Base-by-base conservation (phyloP, 2,113 vertebrate species). In the Columbina picui region DNA sequence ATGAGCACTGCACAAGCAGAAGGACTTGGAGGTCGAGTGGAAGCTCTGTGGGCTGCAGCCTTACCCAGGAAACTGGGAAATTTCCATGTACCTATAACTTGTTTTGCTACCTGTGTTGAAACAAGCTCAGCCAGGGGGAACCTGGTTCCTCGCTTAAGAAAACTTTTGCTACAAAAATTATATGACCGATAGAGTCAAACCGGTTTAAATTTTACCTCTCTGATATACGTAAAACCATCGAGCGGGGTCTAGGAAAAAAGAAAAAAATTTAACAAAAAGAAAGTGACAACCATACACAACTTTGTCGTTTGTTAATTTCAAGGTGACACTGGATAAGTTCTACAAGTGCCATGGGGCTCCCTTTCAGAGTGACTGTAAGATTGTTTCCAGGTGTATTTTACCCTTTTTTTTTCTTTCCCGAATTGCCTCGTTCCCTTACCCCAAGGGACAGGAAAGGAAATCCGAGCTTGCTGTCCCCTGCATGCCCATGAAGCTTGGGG, bases 161-260 rank as follows among this genome's bases (percentile, higher is more conserved):
- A 91, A 38, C 10, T 67, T 90, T 49, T 84, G 49, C 52, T 87
- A 78, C 39, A 30, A 91, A 90, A 96, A 76, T 73, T 8, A 30
- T 9, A 64, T 83, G 92, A 89, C 77, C 25, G 1, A 89, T 56
- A 63, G 12, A 91, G 78, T 93, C 95, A 96, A 96, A 94, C 96
- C 64, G 93, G 61, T 95, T 96, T 87, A 96, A 96, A 94, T 94
- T 96, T 98, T 98, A 98, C 97, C 97, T 98, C 97, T 98, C 97
- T 97, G 97, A 97, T 96, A 97, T 97, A 97, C 45, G 71, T 98
- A 98, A 98, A 96, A 98, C 98, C 97, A 98, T 64, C 82, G 90
- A 86, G 97, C 94, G 83, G 97, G 94, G 97, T 98, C 97, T 97
- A 98, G 97, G 97, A 98, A 97, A 96, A 95, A 97, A 98, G 95